Conservation (phyloP, 2,113 vertebrate species). For the Phaethon lepturus region DNA sequence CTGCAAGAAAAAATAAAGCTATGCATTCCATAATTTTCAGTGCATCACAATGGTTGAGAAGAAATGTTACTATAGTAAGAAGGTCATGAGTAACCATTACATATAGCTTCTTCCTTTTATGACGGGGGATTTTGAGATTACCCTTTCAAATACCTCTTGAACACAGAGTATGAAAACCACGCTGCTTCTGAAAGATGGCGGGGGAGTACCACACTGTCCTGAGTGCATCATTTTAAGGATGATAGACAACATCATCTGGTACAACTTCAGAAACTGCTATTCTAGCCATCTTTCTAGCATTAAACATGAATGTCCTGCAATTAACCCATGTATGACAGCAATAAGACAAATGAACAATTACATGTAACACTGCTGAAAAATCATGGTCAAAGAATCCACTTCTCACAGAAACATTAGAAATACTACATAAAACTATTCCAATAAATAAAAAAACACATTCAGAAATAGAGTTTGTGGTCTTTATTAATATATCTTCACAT, state of each 20-base stretch:
- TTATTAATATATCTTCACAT: not conserved
- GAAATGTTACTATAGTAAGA: slow-evolving; percentile 72
- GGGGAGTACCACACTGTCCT: not conserved
- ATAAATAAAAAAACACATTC: slow-evolving; percentile 18
- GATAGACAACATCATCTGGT: not conserved
- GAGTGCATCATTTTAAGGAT: slow-evolving; percentile 54
- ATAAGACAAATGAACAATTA: slow-evolving; percentile 34
- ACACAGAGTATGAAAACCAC: slow-evolving; percentile 14
- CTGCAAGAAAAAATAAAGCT: slow-evolving; percentile 42
- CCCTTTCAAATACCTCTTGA: slow-evolving; percentile 58
- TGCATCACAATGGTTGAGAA: slow-evolving; percentile 45
- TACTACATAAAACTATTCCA: slow-evolving; percentile 6
- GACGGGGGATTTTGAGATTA: slow-evolving; percentile 53
- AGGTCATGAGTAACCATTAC: slow-evolving; percentile 52
- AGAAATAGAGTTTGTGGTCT: not conserved
- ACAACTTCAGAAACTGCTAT: slow-evolving; percentile 23
- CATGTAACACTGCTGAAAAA: slow-evolving; percentile 33
- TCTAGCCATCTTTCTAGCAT: not conserved
- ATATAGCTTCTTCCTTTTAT: slow-evolving; percentile 50
- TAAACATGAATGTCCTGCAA: not conserved
- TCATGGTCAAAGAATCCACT: slow-evolving; percentile 4
- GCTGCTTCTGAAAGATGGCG: slow-evolving; percentile 28
- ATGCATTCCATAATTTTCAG: slow-evolving; percentile 49
- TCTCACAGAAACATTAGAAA: slow-evolving; percentile 38
- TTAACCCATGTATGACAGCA: not conserved